Conservation (phyloP, 2,113 vertebrate species). For the Callopanchax toddi region DNA sequence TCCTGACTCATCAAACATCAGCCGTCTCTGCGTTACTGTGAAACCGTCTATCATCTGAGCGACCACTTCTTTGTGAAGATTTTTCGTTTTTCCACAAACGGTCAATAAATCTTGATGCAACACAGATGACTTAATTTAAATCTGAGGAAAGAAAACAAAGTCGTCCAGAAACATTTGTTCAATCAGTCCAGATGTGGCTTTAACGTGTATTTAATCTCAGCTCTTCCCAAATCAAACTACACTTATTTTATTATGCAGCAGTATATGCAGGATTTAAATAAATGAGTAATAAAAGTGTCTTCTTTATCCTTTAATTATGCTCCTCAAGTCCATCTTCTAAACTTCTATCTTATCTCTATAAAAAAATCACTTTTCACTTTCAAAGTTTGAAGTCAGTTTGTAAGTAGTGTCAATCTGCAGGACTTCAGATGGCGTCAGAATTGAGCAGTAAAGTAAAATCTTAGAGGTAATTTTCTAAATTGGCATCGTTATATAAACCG, state of each 20-base stretch:
- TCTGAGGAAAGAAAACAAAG: no score
- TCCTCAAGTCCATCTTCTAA: no score
- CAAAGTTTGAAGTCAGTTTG: not conserved
- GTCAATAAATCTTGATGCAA: no score
- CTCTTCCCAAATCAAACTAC: no score
- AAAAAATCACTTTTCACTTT: not conserved
- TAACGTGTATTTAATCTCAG: no score
- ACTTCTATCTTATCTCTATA: not conserved
- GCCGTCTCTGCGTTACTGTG: not conserved
- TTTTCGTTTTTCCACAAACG: not conserved
- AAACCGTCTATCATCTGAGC: not conserved
- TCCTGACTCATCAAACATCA: not conserved
- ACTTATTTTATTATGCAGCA: no score
- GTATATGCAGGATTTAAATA: no score
- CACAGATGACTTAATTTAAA: no score
- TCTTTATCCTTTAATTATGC: no score
- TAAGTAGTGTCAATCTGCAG: constrained; percentile 14
- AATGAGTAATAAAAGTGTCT: no score
- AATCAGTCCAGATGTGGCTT: no score
- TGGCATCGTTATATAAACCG: not conserved
- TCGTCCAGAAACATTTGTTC: no score
- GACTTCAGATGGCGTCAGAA: not conserved
- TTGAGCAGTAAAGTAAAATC: not conserved
- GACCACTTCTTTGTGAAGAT: not conserved
- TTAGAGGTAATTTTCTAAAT: constrained; percentile 11